These are phyloP conservation scores for Trachemys scripta DNA, from an alignment of 2,113 vertebrate species.

Conservation along the genomic window DNA sequence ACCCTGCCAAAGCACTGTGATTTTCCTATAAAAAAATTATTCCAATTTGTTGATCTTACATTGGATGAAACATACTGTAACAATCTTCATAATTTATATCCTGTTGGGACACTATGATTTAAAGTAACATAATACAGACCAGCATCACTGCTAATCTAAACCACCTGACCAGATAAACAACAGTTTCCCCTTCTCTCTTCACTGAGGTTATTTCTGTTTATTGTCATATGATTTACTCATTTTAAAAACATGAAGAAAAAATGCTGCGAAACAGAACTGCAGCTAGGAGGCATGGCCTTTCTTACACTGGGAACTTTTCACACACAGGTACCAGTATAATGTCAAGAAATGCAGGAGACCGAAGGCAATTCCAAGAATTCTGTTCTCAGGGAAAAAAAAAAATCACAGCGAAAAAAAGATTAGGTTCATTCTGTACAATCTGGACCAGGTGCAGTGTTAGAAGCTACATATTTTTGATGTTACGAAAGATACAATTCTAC, in stretches of 20 bases:
- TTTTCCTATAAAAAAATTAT: conserved; percentile 89
- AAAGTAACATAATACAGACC: conserved; percentile 96
- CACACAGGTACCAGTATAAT: conserved; percentile 75
- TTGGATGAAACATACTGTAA: conserved; percentile 89
- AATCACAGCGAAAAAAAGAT: conserved; percentile 43
- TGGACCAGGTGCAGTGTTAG: conserved; percentile 46
- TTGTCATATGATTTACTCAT: conserved; percentile 91
- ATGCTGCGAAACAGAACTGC: conserved; percentile 72
- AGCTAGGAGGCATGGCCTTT: conserved; percentile 67
- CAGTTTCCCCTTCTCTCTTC: conserved; percentile 84
- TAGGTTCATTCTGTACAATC: conserved; percentile 28
- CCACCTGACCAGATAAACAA: conserved; percentile 92
- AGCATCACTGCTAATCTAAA: conserved; percentile 96
- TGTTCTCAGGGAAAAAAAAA: conserved; percentile 34
- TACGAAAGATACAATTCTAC: conserved; percentile 51
- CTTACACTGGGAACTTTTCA: conserved; percentile 37
- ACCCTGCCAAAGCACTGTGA: conserved; percentile 86
- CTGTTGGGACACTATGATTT: conserved; percentile 96
- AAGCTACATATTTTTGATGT: neutral
- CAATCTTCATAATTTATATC: conserved; percentile 91
- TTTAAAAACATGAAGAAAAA: conserved; percentile 76
- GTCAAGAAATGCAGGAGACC: conserved; percentile 73
- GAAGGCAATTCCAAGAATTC: conserved; percentile 73
- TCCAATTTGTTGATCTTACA: conserved; percentile 90
- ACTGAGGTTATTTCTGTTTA: conserved; percentile 91